phyloP scores from a whole-genome alignment of 2,888 invertebrate genomes.

The Scrobipalpa atriplicella region DNA sequence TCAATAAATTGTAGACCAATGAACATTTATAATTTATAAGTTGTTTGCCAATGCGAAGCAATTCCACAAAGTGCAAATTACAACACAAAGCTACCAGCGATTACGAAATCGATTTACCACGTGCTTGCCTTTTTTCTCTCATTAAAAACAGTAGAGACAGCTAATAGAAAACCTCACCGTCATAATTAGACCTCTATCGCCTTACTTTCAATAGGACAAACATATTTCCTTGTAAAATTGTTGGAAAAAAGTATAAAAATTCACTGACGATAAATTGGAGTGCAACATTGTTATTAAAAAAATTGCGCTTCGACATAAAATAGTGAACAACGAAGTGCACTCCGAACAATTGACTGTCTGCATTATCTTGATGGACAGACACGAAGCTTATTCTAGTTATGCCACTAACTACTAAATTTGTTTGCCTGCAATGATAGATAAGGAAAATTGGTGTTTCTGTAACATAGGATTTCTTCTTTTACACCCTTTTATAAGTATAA shows the following conservation, averaged over 20 bases:
- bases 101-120: not conserved
- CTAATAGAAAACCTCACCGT: too few species aligned
- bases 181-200: too few species aligned
- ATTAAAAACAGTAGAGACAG: not conserved
- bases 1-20: not conserved
- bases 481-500: too few species aligned
- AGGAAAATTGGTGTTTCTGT: too few species aligned
- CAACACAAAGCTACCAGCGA: not conserved
- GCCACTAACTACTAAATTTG: too few species aligned
- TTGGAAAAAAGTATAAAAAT: too few species aligned
- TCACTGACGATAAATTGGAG: too few species aligned
- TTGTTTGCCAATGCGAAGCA: not conserved
- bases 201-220: too few species aligned
- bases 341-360: constrained; percentile 58
- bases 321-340: constrained; percentile 63
- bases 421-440: too few species aligned
- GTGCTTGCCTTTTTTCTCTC: not conserved
- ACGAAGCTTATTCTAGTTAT: too few species aligned
- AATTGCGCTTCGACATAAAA: constrained; percentile 20
- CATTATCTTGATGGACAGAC: constrained; percentile 55
- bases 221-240: too few species aligned
- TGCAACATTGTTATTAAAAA: not conserved
- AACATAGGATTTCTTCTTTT: too few species aligned
- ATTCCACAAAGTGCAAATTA: not conserved
- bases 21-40: not conserved